Evolutionary conservation across 2,888 invertebrate species (phyloP).

Genomic region (Keiferia lycopersicella): DNA sequence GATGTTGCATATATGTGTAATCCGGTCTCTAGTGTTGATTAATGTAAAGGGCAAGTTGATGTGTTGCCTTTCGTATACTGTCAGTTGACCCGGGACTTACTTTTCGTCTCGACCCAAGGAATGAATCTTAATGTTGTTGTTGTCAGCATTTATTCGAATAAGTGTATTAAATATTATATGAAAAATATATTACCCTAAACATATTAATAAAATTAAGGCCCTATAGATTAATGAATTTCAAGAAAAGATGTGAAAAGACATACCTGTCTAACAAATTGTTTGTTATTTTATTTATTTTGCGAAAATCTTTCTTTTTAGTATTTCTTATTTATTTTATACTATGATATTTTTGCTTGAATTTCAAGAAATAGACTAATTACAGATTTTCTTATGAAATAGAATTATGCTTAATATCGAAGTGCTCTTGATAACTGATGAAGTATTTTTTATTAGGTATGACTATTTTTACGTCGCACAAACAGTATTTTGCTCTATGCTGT

Average conservation of each 20-base stretch:
- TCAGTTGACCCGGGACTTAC: slow-evolving; percentile 5
- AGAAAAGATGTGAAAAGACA: background rate
- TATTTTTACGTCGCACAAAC: slow-evolving; percentile 2
- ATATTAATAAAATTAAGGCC: background rate
- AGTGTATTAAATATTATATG: slow-evolving; percentile 4
- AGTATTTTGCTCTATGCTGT: background rate
- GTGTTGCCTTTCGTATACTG: background rate
- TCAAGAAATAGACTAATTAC: too few species aligned
- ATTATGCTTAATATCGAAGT: slow-evolving; percentile 6
- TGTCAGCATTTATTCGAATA: slow-evolving; percentile 14
- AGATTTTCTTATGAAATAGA: background rate
- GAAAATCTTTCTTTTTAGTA: background rate
- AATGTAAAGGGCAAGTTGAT: background rate
- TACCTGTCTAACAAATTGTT: too few species aligned
- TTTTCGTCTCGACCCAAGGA: background rate
- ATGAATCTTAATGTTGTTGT: slow-evolving; percentile 12
- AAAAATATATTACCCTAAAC: background rate
- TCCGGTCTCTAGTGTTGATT: too few species aligned
- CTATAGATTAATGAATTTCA: background rate
- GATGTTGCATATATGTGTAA: too few species aligned
- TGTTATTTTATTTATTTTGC: background rate
- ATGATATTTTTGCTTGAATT: too few species aligned
- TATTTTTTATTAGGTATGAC: background rate
- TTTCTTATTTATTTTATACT: background rate
- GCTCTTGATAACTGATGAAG: slow-evolving; percentile 11